These are phyloP conservation scores for Octopus sinensis DNA, from an alignment of 1,140 invertebrate genomes.

Conservation along the genomic window DNA sequence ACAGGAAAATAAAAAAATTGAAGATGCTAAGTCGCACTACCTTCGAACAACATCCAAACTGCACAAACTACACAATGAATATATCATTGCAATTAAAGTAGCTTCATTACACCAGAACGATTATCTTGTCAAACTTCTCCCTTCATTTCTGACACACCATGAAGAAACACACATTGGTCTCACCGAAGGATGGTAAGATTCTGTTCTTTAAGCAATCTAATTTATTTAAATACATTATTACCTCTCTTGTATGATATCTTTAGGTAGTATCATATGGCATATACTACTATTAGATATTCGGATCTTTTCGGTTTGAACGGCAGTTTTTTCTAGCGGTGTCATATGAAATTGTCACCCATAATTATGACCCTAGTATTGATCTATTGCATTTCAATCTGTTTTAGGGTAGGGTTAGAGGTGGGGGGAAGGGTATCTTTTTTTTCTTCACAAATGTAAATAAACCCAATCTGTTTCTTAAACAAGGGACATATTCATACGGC, in stretches of 20 bases:
- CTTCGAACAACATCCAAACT: slow-evolving; percentile 82
- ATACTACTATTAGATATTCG: background rate
- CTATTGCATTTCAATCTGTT: no score
- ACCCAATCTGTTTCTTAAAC: no score
- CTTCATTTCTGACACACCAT: slow-evolving; percentile 80
- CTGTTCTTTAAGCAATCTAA: background rate
- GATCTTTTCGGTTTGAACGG: background rate
- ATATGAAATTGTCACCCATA: background rate
- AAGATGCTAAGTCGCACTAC: slow-evolving; percentile 85
- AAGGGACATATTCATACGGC: no score
- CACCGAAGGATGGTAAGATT: slow-evolving; percentile 56
- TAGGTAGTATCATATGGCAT: background rate
- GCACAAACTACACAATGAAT: slow-evolving; percentile 90
- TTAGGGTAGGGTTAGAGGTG: no score
- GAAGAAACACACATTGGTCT: slow-evolving; percentile 77
- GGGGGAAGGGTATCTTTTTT: no score
- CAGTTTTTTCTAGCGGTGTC: background rate
- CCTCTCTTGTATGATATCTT: background rate
- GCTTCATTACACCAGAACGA: slow-evolving; percentile 84
- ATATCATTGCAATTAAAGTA: slow-evolving; percentile 83
- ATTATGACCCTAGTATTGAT: no score
- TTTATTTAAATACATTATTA: background rate
- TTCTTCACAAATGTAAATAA: no score
- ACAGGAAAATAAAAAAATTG: slow-evolving; percentile 55
- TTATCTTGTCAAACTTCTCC: slow-evolving; percentile 78